phyloP scores from a whole-genome alignment of 2,113 vertebrate species.

The Sturnus vulgaris region DNA sequence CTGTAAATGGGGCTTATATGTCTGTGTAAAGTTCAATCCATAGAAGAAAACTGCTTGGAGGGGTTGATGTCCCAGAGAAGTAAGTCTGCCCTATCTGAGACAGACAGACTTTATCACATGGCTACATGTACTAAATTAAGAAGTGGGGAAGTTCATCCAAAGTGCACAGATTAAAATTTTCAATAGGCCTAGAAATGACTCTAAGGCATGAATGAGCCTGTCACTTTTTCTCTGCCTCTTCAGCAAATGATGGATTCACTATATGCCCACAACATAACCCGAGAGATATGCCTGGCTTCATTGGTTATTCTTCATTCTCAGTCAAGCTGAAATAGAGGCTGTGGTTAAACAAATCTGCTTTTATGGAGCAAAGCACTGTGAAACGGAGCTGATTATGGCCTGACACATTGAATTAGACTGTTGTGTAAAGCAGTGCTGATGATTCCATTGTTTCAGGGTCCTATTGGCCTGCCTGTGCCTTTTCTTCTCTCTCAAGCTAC shows the following conservation, averaged over 20 bases:
- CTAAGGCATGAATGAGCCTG: slow-evolving; percentile 86
- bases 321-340: slow-evolving; percentile 84
- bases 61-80: slow-evolving; percentile 54
- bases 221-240: slow-evolving; percentile 82
- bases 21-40: slow-evolving; percentile 65
- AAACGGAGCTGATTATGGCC: slow-evolving; percentile 94
- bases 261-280: slow-evolving; percentile 67
- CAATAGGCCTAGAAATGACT: slow-evolving; percentile 89
- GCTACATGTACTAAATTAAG: slow-evolving; percentile 75
- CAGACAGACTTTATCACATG: slow-evolving; percentile 63
- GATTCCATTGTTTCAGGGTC: slow-evolving; percentile 68
- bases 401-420: slow-evolving; percentile 84
- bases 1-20: slow-evolving; percentile 37
- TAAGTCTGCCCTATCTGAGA: slow-evolving; percentile 54
- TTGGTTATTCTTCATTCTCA: slow-evolving; percentile 69
- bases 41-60: slow-evolving; percentile 57
- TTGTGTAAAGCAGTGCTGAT: slow-evolving; percentile 55
- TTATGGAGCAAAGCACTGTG: slow-evolving; percentile 81
- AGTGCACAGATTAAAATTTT: slow-evolving; percentile 88
- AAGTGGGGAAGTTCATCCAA: slow-evolving; percentile 80
- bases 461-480: not conserved
- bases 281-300: slow-evolving; percentile 70
- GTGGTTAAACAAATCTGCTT: slow-evolving; percentile 88
- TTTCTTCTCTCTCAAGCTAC: not conserved
- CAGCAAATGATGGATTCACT: slow-evolving; percentile 75